phyloP scores from a whole-genome alignment of 92 coral and sea anemone genomes.

The Phenganax marumi region DNA sequence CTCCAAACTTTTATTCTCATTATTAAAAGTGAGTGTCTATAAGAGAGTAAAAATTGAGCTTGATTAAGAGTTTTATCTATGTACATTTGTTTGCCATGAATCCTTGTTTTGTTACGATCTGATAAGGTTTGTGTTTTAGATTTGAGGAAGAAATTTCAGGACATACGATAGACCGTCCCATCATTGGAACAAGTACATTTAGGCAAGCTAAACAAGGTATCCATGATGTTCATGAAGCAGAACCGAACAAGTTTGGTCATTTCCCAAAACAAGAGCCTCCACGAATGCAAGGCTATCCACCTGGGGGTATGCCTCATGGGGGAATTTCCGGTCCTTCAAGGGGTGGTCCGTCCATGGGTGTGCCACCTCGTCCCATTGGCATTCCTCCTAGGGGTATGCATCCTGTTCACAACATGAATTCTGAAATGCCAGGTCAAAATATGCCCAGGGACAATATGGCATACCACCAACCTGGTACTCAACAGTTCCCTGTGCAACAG shows the following conservation, averaged over 20 bases:
- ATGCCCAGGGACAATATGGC: conserved; percentile 30
- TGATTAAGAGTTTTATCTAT: no score
- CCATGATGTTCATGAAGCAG: conserved; percentile 54
- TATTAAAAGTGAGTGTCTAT: no score
- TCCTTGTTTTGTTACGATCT: no score
- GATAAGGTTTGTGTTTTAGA: conserved; percentile 59
- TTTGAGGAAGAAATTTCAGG: conserved; percentile 96
- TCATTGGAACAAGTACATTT: conserved; percentile 87
- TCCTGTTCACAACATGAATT: conserved; percentile 13
- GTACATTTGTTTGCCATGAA: no score
- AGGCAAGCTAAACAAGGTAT: conserved; percentile 81
- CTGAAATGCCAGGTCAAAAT: conserved; percentile 11
- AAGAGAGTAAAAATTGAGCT: no score
- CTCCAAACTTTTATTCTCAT: no score
- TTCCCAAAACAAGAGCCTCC: conserved; percentile 47
- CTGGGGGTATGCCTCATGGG: conserved; percentile 20
- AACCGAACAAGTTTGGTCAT: conserved; percentile 17
- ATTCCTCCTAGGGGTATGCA: conserved; percentile 13
- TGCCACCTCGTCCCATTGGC: neutral
- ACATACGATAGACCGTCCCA: conserved; percentile 74
- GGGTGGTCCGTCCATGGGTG: neutral
- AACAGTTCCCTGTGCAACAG: conserved; percentile 60
- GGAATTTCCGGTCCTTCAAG: neutral
- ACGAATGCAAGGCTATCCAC: conserved; percentile 45
- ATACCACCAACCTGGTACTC: conserved; percentile 1